phyloP scores from a whole-genome alignment of 2,888 invertebrate species.

The Byasa hedistus region DNA sequence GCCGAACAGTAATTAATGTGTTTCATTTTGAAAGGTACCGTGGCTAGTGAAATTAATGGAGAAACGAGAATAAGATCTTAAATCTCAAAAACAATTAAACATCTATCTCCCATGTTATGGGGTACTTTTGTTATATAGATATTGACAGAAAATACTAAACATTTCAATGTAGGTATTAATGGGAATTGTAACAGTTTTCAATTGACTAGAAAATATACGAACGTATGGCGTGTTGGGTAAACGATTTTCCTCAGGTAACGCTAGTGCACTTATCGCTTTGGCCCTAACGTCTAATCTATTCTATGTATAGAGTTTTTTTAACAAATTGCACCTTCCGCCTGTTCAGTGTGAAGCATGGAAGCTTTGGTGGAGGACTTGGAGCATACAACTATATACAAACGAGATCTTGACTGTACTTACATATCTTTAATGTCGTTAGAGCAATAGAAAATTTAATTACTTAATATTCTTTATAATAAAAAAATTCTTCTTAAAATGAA shows the following conservation, averaged over 20 bases:
- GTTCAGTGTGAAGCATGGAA: conserved; percentile 47
- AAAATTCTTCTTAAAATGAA: no score
- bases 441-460: no score
- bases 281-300: conserved; percentile 45
- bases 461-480: no score
- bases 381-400: conserved; percentile 84
- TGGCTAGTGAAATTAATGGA: not conserved
- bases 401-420: conserved; percentile 73
- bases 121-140: not conserved
- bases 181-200: conserved; percentile 45
- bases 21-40: not conserved
- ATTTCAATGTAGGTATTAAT: not conserved
- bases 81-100: not conserved
- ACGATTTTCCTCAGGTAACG: conserved; percentile 55
- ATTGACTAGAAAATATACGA: conserved; percentile 53
- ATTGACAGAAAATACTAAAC: not conserved
- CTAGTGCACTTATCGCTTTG: conserved; percentile 53
- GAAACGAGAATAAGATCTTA: not conserved
- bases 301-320: conserved; percentile 26
- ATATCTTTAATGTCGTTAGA: not conserved
- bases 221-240: conserved; percentile 63
- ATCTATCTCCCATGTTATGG: not conserved
- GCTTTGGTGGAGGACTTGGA: conserved; percentile 65
- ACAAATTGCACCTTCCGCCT: conserved; percentile 27
- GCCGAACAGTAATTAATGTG: no score